Percentiles rank a stretch among this genome's conserved stretches.
Evolutionary conservation across 1,140 invertebrate genomes (phyloP).

Genomic region (Lasioglossum albipes): DNA sequence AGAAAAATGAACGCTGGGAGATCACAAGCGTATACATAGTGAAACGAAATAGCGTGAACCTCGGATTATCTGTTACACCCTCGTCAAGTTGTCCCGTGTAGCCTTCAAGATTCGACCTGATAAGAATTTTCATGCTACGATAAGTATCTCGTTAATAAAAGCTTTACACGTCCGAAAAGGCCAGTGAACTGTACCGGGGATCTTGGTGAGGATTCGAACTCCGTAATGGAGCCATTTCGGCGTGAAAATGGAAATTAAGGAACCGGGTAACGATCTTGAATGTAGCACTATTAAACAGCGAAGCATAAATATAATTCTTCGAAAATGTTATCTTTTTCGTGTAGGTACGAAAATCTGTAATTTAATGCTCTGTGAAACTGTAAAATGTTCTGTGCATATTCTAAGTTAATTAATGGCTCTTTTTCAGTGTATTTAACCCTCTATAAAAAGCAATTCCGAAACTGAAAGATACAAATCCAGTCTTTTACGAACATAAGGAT

Average conservation of each 20-base stretch:
- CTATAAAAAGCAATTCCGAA: too few species aligned
- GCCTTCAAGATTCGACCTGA: constrained; percentile 31
- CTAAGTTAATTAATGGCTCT: too few species aligned
- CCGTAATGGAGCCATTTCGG: neutral
- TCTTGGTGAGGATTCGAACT: too few species aligned
- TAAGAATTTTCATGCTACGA: constrained; percentile 36
- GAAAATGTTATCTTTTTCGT: neutral
- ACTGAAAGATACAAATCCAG: too few species aligned
- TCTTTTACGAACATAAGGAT: too few species aligned
- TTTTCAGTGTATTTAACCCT: too few species aligned
- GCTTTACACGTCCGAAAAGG: constrained; percentile 1
- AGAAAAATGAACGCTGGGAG: constrained; percentile 10
- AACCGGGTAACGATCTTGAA: neutral
- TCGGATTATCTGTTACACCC: constrained; percentile 42
- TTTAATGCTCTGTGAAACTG: too few species aligned
- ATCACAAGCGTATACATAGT: constrained; percentile 3
- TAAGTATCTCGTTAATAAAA: constrained; percentile 31
- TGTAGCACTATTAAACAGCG: neutral
- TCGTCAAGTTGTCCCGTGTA: constrained; percentile 27
- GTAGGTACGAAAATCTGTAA: neutral
- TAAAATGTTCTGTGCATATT: too few species aligned
- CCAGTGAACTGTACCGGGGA: neutral
- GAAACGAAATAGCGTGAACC: constrained; percentile 42
- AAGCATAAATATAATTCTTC: neutral
- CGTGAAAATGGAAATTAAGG: neutral